These are phyloP conservation scores for Micromussa lordhowensis DNA, from an alignment of 92 coral and sea anemone species.

Conservation along the genomic window DNA sequence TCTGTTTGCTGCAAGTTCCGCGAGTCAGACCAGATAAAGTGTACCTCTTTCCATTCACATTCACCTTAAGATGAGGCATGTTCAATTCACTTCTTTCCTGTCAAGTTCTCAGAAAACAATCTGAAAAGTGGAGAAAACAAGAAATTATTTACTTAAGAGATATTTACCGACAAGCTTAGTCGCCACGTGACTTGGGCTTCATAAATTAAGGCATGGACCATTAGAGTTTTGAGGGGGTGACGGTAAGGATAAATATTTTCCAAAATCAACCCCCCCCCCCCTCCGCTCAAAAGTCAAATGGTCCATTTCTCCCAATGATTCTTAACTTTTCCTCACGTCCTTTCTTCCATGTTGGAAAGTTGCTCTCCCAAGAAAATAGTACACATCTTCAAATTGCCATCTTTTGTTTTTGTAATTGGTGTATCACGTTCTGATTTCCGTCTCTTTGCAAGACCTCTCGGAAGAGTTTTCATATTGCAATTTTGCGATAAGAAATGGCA, in stretches of 20 bases:
- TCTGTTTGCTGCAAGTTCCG: slow-evolving; percentile 73
- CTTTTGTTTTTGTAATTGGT: not conserved
- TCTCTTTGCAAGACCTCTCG: not conserved
- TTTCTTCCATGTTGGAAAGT: too few relatives aligned
- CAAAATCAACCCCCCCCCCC: too few relatives aligned
- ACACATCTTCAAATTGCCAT: not conserved
- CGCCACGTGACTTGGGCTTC: too few relatives aligned
- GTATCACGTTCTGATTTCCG: not conserved
- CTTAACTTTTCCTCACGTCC: too few relatives aligned
- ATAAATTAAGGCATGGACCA: too few relatives aligned
- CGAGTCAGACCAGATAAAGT: slow-evolving; percentile 81
- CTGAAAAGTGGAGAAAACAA: not conserved
- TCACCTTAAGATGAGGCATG: slow-evolving; percentile 85
- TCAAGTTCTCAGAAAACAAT: not conserved
- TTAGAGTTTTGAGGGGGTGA: too few relatives aligned
- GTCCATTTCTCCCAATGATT: too few relatives aligned
- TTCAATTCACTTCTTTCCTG: slow-evolving; percentile 7
- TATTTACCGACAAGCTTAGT: too few relatives aligned
- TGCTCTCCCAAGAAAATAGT: not conserved
- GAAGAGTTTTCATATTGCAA: not conserved
- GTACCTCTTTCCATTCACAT: slow-evolving; percentile 77
- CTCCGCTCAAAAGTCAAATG: too few relatives aligned
- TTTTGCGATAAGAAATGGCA: not conserved
- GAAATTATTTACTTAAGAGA: not conserved
- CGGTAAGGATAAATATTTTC: too few relatives aligned